Percentiles rank a stretch among this genome's conserved stretches.
phyloP scores from a whole-genome alignment of 2,888 invertebrate species.

The Athrips mouffetella region DNA sequence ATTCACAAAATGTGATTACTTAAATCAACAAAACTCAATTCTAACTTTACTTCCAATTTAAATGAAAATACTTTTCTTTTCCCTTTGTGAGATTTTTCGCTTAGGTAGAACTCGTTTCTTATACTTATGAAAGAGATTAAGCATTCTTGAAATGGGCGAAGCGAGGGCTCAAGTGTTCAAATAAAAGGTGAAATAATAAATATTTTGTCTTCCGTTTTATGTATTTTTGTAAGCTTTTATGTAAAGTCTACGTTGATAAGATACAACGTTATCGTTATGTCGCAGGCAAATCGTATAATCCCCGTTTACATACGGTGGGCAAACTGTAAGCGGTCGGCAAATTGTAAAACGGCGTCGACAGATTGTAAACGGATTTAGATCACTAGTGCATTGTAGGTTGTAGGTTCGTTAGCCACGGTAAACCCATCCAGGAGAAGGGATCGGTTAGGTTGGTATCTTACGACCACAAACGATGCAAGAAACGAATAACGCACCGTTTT shows the following conservation, averaged over 20 bases:
- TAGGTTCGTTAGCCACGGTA: too few species aligned
- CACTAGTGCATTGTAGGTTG: too few species aligned
- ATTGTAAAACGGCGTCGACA: too few species aligned
- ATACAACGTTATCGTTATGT: too few species aligned
- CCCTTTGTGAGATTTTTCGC: constrained; percentile 42
- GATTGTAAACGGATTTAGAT: too few species aligned
- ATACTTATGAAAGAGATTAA: constrained; percentile 52
- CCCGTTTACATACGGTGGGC: too few species aligned
- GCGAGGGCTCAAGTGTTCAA: constrained; percentile 30
- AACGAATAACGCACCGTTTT: too few species aligned
- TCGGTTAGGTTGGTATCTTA: too few species aligned
- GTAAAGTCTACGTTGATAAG: not conserved
- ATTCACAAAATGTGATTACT: constrained; percentile 49
- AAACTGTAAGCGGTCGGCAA: too few species aligned
- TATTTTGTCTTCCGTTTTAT: not conserved
- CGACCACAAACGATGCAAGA: too few species aligned
- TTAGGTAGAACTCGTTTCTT: constrained; percentile 38
- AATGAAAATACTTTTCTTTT: constrained; percentile 56
- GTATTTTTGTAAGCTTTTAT: not conserved
- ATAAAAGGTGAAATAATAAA: constrained; percentile 21
- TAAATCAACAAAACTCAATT: constrained; percentile 55
- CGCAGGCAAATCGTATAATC: too few species aligned
- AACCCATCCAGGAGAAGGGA: too few species aligned
- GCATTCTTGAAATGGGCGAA: constrained; percentile 42
- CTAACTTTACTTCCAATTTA: constrained; percentile 54